These are phyloP conservation scores for Distichodus sexfasciatus DNA, from an alignment of 2,797 vertebrate genomes.

Conservation along the genomic window DNA sequence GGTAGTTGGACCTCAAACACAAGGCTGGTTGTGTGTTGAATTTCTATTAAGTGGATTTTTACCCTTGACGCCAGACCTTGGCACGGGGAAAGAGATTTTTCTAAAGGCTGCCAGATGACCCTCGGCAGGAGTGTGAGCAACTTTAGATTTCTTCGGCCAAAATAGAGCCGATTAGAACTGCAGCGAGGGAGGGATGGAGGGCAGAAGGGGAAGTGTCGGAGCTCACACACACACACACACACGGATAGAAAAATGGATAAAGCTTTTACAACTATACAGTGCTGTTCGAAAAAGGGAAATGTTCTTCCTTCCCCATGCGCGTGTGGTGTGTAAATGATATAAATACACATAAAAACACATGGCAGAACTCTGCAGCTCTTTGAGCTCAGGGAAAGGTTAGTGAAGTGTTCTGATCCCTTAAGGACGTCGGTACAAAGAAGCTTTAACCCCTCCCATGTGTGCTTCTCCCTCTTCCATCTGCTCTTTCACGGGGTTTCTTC, in stretches of 20 bases:
- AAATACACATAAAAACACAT: too few species aligned
- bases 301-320: too few species aligned
- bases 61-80: not conserved
- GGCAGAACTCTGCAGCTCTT: not conserved
- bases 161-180: conserved; percentile 21
- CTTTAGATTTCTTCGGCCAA: not conserved
- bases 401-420: conserved; percentile 12
- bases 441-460: not conserved
- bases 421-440: conserved; percentile 2
- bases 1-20: too few species aligned
- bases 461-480: not conserved
- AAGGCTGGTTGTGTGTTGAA: not conserved
- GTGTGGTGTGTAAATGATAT: not conserved
- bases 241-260: not conserved
- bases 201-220: not conserved
- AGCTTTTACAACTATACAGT: too few species aligned
- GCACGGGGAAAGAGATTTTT: not conserved
- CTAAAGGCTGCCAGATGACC: not conserved
- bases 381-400: conserved; percentile 3
- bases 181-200: not conserved
- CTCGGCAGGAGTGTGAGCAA: not conserved
- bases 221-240: not conserved
- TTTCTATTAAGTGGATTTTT: too few species aligned
- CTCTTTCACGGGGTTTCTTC: conserved; percentile 14
- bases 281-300: too few species aligned